Conservation (phyloP, 2,113 vertebrate genomes). For the Psittacula cyanocephala region DNA sequence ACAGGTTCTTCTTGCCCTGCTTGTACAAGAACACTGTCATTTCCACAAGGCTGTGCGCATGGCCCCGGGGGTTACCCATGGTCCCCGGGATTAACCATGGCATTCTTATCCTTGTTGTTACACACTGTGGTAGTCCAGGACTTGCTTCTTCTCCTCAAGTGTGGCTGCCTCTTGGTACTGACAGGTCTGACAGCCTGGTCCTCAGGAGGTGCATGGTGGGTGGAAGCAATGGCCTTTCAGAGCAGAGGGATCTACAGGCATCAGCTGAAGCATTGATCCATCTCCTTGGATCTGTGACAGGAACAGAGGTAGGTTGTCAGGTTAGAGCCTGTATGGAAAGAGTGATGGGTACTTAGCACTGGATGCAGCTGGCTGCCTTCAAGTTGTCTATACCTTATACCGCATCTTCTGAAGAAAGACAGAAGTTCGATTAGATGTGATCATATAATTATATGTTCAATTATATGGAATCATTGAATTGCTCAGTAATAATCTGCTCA, state of each 20-base stretch:
- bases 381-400: background rate
- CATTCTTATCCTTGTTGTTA: background rate
- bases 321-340: background rate
- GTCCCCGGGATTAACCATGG: background rate
- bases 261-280: accelerated
- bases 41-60: background rate
- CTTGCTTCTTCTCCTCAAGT: background rate
- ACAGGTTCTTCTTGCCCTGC: background rate
- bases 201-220: accelerated
- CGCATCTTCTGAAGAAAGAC: background rate
- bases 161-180: background rate
- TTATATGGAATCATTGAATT: background rate
- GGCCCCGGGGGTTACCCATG: accelerated
- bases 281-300: background rate
- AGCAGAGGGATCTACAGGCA: background rate
- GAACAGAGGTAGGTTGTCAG: background rate
- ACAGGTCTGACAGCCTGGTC: background rate
- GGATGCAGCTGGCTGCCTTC: background rate
- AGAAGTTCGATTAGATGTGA: background rate
- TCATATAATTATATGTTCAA: background rate
- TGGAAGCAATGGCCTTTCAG: background rate
- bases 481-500: background rate
- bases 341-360: background rate
- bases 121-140: no score
- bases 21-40: background rate